phyloP scores from a whole-genome alignment of 2,888 invertebrate genomes.

The Aleiodes leptofemur region DNA sequence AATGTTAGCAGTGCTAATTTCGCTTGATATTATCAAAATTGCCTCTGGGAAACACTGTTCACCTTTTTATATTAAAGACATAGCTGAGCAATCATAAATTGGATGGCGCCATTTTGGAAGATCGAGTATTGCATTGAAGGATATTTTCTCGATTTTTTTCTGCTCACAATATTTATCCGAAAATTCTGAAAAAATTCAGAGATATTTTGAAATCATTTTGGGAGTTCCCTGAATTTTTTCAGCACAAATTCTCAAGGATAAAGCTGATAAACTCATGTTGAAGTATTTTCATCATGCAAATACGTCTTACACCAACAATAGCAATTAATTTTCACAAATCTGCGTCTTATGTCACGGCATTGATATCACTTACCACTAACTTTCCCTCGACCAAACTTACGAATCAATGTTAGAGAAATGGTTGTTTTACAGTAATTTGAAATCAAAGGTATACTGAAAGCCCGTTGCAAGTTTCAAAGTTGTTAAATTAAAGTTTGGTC shows the following conservation, averaged over 20 bases:
- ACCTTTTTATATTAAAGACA: neutral
- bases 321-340: slow-evolving; percentile 23
- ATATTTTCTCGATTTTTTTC: too few relatives aligned
- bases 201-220: too few relatives aligned
- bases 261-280: too few relatives aligned
- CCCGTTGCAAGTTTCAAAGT: slow-evolving; percentile 51
- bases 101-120: too few relatives aligned
- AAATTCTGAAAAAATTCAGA: too few relatives aligned
- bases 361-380: slow-evolving; percentile 38
- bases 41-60: slow-evolving; percentile 28
- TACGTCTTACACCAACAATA: neutral
- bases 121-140: too few relatives aligned
- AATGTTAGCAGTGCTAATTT: slow-evolving; percentile 18
- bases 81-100: too few relatives aligned
- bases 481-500: slow-evolving; percentile 57
- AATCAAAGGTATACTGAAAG: slow-evolving; percentile 53
- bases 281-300: too few relatives aligned
- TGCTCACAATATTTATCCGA: too few relatives aligned
- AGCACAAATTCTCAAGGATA: too few relatives aligned
- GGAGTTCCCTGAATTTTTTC: too few relatives aligned
- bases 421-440: slow-evolving; percentile 29
- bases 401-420: slow-evolving; percentile 26
- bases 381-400: neutral
- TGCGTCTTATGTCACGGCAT: slow-evolving; percentile 1
- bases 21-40: slow-evolving; percentile 19